phyloP scores from a whole-genome alignment of 2,113 vertebrate species.

The Scytalopus superciliaris region DNA sequence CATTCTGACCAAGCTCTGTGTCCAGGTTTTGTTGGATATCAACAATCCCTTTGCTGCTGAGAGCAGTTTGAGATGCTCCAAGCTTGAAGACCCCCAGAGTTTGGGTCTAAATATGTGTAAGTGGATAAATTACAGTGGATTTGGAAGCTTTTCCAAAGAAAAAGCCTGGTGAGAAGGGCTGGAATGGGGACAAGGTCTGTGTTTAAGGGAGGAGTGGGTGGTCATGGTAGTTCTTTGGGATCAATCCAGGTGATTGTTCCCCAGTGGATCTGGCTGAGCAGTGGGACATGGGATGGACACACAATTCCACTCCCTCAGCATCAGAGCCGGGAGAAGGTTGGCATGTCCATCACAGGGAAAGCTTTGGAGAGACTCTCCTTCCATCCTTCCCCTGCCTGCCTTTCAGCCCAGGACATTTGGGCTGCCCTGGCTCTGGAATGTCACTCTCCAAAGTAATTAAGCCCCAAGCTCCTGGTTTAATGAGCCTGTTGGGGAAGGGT shows the following conservation, averaged over 20 bases:
- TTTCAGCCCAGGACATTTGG: background rate
- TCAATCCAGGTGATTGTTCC: background rate
- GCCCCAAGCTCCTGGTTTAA: background rate
- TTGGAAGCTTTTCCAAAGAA: background rate
- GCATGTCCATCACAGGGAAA: background rate
- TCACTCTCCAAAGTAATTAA: background rate
- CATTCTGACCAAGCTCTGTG: background rate
- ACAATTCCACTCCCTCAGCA: background rate
- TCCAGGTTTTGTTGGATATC: background rate
- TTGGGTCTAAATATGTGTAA: background rate
- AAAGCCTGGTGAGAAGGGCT: background rate
- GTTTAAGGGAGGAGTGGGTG: background rate
- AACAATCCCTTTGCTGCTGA: background rate
- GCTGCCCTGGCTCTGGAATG: background rate
- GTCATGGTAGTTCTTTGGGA: background rate
- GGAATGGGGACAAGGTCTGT: background rate
- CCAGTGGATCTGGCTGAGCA: background rate
- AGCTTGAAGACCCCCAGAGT: background rate
- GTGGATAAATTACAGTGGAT: background rate
- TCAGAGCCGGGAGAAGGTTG: background rate
- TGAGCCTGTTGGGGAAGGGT: background rate
- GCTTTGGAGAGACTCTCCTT: background rate
- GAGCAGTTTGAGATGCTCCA: background rate
- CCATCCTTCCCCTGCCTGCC: background rate
- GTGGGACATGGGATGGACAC: background rate